phyloP scores from a whole-genome alignment of 2,888 invertebrate species.

The Drosophila nr. fundita region DNA sequence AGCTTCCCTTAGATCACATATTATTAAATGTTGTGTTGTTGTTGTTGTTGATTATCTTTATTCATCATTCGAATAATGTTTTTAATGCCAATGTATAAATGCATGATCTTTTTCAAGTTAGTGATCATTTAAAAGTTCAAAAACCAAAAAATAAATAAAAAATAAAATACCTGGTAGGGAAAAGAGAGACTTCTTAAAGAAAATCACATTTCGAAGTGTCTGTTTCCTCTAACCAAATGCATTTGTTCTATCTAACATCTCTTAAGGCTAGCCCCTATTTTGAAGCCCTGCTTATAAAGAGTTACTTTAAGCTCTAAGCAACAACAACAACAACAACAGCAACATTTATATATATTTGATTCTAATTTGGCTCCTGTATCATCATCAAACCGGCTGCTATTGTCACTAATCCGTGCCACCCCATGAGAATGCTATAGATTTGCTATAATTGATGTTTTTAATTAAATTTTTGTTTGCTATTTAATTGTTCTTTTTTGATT shows the following conservation, averaged over 20 bases:
- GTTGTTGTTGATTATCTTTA: constrained; percentile 10
- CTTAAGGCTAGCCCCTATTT: not conserved
- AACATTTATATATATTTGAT: not conserved
- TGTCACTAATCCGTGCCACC: constrained; percentile 58
- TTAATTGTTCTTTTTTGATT: constrained; percentile 67
- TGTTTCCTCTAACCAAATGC: not conserved
- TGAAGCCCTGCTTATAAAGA: too few relatives aligned
- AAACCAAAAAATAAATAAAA: not conserved
- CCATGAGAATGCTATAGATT: constrained; percentile 2
- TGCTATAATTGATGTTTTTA: constrained; percentile 26
- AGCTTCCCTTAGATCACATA: constrained; percentile 19
- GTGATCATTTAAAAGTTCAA: not conserved
- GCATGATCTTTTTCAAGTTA: not conserved
- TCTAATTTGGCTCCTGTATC: not conserved
- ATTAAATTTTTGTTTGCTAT: constrained; percentile 72
- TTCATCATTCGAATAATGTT: not conserved
- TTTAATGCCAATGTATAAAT: not conserved
- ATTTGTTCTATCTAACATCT: not conserved
- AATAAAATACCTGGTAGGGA: too few relatives aligned
- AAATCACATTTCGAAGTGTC: not conserved
- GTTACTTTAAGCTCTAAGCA: not conserved
- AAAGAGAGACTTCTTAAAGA: not conserved
- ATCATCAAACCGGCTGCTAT: constrained; percentile 12
- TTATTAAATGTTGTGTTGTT: constrained; percentile 12
- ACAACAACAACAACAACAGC: constrained; percentile 7